These are phyloP conservation scores for Andricus grossulariae DNA, from an alignment of 1,140 invertebrate genomes.

Conservation along the genomic window DNA sequence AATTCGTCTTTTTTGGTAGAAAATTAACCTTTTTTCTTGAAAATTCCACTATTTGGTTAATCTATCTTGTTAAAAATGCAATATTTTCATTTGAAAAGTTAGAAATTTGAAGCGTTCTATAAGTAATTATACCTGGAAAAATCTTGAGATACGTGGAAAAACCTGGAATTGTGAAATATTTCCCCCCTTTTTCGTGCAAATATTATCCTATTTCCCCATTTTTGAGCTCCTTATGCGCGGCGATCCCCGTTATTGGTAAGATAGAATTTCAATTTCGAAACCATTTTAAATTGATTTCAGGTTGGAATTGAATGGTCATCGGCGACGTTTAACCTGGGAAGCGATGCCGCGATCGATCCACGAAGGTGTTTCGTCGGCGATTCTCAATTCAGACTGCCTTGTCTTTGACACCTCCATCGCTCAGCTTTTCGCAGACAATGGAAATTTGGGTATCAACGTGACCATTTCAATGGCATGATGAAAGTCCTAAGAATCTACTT, in stretches of 20 bases:
- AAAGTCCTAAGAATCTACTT: constrained; percentile 48
- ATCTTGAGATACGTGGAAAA: too few relatives aligned
- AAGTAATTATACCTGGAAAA: too few relatives aligned
- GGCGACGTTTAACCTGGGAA: constrained; percentile 97
- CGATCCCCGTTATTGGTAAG: background rate
- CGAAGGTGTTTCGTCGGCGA: constrained; percentile 98
- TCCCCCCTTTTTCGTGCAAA: too few relatives aligned
- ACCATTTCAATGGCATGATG: constrained; percentile 93
- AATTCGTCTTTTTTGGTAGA: too few relatives aligned
- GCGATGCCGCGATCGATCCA: constrained; percentile 99
- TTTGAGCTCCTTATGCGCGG: too few relatives aligned
- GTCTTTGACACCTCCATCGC: constrained; percentile 99
- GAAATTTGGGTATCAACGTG: constrained; percentile 99
- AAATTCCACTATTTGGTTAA: too few relatives aligned
- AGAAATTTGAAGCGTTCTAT: too few relatives aligned
- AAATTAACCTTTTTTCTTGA: too few relatives aligned
- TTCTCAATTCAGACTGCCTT: constrained; percentile 98
- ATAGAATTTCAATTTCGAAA: constrained; percentile 6
- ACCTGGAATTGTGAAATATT: too few relatives aligned
- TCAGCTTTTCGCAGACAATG: constrained; percentile 98
- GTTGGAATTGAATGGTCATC: constrained; percentile 96
- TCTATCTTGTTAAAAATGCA: too few relatives aligned
- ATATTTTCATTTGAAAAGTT: too few relatives aligned
- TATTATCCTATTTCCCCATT: too few relatives aligned
- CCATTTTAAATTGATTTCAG: constrained; percentile 70